These are phyloP conservation scores for Balearica regulorum DNA, from an alignment of 2,797 vertebrate species.

Conservation along the genomic window DNA sequence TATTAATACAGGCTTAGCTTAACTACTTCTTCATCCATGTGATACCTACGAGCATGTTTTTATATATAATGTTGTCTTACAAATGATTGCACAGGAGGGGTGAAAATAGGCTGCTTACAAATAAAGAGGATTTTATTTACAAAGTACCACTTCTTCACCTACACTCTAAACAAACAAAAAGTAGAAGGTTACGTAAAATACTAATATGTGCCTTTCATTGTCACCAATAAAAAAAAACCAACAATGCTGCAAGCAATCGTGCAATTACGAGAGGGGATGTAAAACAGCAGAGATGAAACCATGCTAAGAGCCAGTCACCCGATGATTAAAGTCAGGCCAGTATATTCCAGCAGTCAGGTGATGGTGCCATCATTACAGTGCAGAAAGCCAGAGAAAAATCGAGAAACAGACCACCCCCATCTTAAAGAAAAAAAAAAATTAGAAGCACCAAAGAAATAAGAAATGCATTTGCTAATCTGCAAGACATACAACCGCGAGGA, in stretches of 20 bases:
- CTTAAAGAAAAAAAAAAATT: slow-evolving; percentile 41
- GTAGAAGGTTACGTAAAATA: slow-evolving; percentile 33
- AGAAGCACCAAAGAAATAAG: slow-evolving; percentile 23
- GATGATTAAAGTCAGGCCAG: slow-evolving; percentile 68
- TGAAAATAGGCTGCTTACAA: neutral
- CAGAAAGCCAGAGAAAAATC: slow-evolving; percentile 66
- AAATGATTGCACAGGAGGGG: neutral
- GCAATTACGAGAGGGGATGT: slow-evolving; percentile 44
- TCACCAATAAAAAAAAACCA: slow-evolving; percentile 54
- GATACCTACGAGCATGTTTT: neutral
- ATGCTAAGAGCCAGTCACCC: slow-evolving; percentile 43
- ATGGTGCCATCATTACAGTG: slow-evolving; percentile 61
- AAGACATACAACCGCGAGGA: neutral
- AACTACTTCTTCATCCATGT: slow-evolving; percentile 43
- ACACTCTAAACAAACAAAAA: neutral
- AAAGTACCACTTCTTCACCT: neutral
- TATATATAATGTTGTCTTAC: neutral
- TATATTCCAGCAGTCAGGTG: slow-evolving; percentile 66
- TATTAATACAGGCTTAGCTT: slow-evolving; percentile 45
- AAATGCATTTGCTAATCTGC: neutral
- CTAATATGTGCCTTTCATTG: neutral
- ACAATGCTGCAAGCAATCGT: slow-evolving; percentile 41
- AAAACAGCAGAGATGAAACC: slow-evolving; percentile 56
- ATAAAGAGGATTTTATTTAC: neutral
- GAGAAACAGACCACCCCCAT: slow-evolving; percentile 48